phyloP scores from a whole-genome alignment of 2,113 vertebrate species.

The Kryptolebias marmoratus region DNA sequence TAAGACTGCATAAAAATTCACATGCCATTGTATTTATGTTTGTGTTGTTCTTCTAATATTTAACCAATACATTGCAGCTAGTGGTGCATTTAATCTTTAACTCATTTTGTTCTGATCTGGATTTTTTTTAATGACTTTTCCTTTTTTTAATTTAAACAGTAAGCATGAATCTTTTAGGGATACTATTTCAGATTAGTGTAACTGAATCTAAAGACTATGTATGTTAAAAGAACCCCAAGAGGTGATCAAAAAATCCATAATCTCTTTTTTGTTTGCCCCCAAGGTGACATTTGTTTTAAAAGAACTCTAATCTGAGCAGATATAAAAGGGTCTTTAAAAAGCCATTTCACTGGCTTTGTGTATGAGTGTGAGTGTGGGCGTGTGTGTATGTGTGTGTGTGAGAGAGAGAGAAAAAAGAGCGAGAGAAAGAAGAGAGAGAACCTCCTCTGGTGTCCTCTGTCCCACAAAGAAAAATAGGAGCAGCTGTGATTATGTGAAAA shows the following conservation, averaged over 20 bases:
- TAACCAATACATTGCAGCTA: too few species aligned
- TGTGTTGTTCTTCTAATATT: too few species aligned
- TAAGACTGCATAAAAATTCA: too few species aligned
- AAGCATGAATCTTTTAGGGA: conserved; percentile 15
- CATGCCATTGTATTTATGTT: too few species aligned
- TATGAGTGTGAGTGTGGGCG: conserved; percentile 9
- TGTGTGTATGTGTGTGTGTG: conserved; percentile 1
- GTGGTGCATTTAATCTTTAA: too few species aligned
- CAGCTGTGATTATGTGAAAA: conserved; percentile 49
- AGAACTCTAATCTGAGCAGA: conserved; percentile 66
- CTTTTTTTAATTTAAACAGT: conserved; percentile 6
- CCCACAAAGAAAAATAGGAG: conserved; percentile 47
- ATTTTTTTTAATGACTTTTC: conserved; percentile 11
- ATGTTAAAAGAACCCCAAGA: conserved; percentile 35
- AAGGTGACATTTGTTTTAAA: conserved; percentile 73
- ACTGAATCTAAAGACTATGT: conserved; percentile 22
- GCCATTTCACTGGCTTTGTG: conserved; percentile 53
- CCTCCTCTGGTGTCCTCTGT: conserved; percentile 26
- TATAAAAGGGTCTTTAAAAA: conserved; percentile 66
- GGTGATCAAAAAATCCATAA: conserved; percentile 63
- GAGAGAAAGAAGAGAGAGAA: conserved; percentile 8
- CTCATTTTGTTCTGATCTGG: neutral
- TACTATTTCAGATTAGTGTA: conserved; percentile 10
- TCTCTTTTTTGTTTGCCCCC: conserved; percentile 63
- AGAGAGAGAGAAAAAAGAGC: neutral